These are phyloP conservation scores for Anarrhichthys ocellatus DNA, from an alignment of 2,113 vertebrate genomes.

Conservation along the genomic window DNA sequence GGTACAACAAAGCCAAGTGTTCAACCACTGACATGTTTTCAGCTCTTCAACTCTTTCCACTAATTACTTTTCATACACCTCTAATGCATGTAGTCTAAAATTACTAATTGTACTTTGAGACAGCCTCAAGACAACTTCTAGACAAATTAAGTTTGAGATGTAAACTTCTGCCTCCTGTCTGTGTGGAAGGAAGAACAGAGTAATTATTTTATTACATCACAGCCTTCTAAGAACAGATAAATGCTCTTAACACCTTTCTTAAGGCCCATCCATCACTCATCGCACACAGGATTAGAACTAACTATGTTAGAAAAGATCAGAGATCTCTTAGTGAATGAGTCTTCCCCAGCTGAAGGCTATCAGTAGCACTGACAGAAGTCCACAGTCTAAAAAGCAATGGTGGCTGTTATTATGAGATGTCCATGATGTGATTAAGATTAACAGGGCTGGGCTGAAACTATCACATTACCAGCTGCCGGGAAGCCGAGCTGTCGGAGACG, in stretches of 20 bases:
- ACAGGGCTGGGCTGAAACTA: slow-evolving; percentile 50
- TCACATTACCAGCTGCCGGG: slow-evolving; percentile 61
- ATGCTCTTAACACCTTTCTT: slow-evolving; percentile 67
- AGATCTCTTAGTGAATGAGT: slow-evolving; percentile 53
- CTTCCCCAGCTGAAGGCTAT: slow-evolving; percentile 23
- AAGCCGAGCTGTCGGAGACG: slow-evolving; percentile 44
- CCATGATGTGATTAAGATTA: slow-evolving; percentile 67
- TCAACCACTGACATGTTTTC: too few species aligned
- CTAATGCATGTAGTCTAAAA: background rate
- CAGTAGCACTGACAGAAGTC: slow-evolving; percentile 40
- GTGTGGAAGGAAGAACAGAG: slow-evolving; percentile 36
- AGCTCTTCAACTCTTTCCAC: background rate
- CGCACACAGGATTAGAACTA: slow-evolving; percentile 59
- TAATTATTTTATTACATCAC: slow-evolving; percentile 54
- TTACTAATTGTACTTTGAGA: background rate
- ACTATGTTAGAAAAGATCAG: slow-evolving; percentile 63
- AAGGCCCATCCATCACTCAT: slow-evolving; percentile 60
- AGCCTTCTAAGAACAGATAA: slow-evolving; percentile 59
- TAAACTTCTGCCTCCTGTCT: slow-evolving; percentile 53
- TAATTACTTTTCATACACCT: background rate
- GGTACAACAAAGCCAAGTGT: too few species aligned
- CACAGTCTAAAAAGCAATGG: slow-evolving; percentile 37
- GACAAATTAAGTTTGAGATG: slow-evolving; percentile 60
- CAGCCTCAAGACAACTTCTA: slow-evolving; percentile 14
- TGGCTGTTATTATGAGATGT: slow-evolving; percentile 47